These are phyloP conservation scores for Linnaemya vulpina DNA, from an alignment of 2,888 invertebrate genomes.

Conservation along the genomic window DNA sequence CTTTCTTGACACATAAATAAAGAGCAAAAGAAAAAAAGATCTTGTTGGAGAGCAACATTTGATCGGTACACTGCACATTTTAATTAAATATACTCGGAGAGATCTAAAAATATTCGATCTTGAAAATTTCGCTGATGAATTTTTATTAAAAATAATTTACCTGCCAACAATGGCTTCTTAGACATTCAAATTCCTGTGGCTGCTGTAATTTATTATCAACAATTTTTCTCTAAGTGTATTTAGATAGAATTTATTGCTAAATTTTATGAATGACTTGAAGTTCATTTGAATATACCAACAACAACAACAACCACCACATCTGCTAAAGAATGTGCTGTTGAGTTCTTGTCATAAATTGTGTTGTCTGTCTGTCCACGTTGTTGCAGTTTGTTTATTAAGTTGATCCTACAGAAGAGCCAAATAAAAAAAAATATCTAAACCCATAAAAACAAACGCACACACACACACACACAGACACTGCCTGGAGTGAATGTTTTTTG, in stretches of 20 bases:
- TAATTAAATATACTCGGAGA: too few species aligned
- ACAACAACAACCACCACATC: not conserved
- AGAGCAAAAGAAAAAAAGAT: too few species aligned
- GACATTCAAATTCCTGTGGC: too few species aligned
- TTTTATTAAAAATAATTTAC: too few species aligned
- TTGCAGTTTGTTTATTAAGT: conserved; percentile 67
- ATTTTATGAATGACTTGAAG: conserved; percentile 64
- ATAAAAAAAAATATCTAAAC: conserved; percentile 45
- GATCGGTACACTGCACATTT: too few species aligned
- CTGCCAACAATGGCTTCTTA: too few species aligned
- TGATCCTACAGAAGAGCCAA: conserved; percentile 38
- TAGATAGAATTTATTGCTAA: conserved; percentile 43
- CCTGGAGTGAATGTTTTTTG: conserved; percentile 44
- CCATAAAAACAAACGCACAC: conserved; percentile 36
- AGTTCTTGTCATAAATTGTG: conserved; percentile 58
- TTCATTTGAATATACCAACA: conserved; percentile 46
- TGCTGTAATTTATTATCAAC: too few species aligned
- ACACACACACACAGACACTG: too few species aligned
- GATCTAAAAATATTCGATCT: too few species aligned
- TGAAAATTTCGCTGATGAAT: too few species aligned
- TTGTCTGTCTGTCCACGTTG: conserved; percentile 44
- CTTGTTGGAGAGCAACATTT: too few species aligned
- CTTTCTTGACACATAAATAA: too few species aligned
- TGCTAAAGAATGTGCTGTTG: conserved; percentile 74
- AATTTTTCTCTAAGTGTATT: conserved; percentile 40